A percentile compares a stretch with the other conserved stretches of the same genome.
Evolutionary conservation across 2,797 vertebrate genomes (phyloP).

Genomic region (Percopsis omiscomaycus): DNA sequence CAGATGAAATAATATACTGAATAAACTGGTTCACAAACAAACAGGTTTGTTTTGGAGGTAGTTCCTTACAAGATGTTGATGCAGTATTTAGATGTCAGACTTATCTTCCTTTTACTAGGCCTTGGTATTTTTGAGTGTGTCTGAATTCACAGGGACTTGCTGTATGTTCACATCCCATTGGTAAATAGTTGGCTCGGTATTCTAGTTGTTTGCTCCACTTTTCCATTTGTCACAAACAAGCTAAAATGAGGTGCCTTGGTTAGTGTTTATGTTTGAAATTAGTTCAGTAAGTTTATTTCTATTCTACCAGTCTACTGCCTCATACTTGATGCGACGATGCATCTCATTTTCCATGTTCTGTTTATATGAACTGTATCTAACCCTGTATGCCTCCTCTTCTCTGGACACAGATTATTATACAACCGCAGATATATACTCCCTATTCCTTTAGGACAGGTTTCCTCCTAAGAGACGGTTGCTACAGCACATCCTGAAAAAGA

Average conservation of each 20-base stretch:
- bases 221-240: constrained; percentile 17
- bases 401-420: constrained; percentile 1
- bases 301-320: neutral
- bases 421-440: neutral
- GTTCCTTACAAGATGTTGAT: neutral
- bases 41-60: neutral
- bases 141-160: constrained; percentile 5
- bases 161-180: constrained; percentile 15
- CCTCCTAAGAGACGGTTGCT: neutral
- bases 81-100: neutral
- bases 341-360: neutral
- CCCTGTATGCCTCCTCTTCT: neutral
- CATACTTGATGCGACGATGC: neutral
- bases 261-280: too few relatives aligned
- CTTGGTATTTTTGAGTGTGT: neutral
- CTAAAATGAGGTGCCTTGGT: too few relatives aligned
- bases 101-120: neutral
- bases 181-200: neutral
- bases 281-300: neutral
- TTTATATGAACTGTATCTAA: neutral
- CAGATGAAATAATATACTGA: too few relatives aligned
- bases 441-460: neutral
- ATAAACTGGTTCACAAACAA: neutral
- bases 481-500: neutral
- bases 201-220: constrained; percentile 17